phyloP scores from a whole-genome alignment of 2,797 vertebrate species.

The Poecilia wingei region DNA sequence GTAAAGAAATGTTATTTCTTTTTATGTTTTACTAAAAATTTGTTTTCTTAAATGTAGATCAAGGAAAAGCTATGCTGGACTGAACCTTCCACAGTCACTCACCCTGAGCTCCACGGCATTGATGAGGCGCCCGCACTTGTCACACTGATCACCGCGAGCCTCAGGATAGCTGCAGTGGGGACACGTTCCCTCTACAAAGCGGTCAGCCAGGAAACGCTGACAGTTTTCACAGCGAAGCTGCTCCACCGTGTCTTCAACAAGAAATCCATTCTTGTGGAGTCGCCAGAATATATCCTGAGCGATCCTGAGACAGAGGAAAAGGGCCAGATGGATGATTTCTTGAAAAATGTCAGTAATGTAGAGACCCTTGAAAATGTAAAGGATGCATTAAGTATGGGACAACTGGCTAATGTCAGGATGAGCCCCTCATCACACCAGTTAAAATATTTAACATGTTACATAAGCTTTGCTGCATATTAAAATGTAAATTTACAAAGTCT shows the following conservation, averaged over 20 bases:
- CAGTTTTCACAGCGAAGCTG: slow-evolving; percentile 92
- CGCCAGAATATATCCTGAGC: slow-evolving; percentile 93
- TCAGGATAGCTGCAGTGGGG: slow-evolving; percentile 90
- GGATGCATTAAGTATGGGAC: background rate
- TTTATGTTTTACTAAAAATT: background rate
- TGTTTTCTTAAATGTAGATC: background rate
- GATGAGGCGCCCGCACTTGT: slow-evolving; percentile 94
- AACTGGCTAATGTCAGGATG: background rate
- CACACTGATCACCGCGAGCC: slow-evolving; percentile 96
- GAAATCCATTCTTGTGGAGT: slow-evolving; percentile 82
- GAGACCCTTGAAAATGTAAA: background rate
- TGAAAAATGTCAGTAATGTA: background rate
- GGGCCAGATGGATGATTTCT: background rate
- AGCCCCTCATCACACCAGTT: background rate
- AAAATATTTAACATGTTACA: background rate
- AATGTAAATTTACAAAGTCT: background rate
- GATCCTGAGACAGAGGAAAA: slow-evolving; percentile 78
- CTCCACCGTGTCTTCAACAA: slow-evolving; percentile 89
- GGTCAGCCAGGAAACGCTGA: slow-evolving; percentile 91
- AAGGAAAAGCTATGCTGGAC: background rate
- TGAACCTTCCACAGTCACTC: background rate
- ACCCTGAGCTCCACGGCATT: slow-evolving; percentile 95
- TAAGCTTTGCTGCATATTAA: background rate
- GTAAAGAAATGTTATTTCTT: background rate
- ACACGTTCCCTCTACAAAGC: slow-evolving; percentile 93